Percentiles rank a stretch among this genome's conserved stretches.
These are phyloP conservation scores for Sander vitreus DNA, from an alignment of 2,113 vertebrate species.

Conservation along the genomic window DNA sequence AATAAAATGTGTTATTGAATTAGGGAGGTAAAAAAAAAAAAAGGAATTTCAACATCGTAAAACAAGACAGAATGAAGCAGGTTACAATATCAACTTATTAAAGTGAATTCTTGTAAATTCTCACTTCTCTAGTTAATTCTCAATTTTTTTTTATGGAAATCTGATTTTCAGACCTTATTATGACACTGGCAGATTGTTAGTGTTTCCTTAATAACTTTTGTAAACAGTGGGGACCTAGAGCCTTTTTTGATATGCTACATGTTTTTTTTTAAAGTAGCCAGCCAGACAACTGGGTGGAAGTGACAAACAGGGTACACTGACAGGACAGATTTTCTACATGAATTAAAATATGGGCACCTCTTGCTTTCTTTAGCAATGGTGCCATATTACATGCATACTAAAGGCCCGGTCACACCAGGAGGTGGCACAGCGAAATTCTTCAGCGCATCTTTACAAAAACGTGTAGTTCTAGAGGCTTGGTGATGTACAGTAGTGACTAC, in stretches of 20 bases:
- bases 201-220: neutral
- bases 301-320: too few relatives aligned
- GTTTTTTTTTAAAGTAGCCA: too few relatives aligned
- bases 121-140: neutral
- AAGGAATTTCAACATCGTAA: neutral
- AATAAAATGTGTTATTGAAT: constrained; percentile 38
- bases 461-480: neutral
- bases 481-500: too few relatives aligned
- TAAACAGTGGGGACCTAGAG: neutral
- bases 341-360: too few relatives aligned
- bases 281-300: too few relatives aligned
- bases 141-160: neutral
- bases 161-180: neutral
- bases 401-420: too few relatives aligned
- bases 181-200: too few relatives aligned
- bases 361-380: too few relatives aligned
- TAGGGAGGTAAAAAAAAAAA: neutral
- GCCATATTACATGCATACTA: too few relatives aligned
- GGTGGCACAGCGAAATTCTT: neutral
- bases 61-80: neutral
- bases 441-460: neutral
- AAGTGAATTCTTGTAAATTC: neutral
- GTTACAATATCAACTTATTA: neutral
- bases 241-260: neutral
- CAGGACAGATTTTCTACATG: too few relatives aligned